Evolutionary conservation across 2,113 vertebrate genomes (phyloP).

Genomic region (Barnardius zonarius): DNA sequence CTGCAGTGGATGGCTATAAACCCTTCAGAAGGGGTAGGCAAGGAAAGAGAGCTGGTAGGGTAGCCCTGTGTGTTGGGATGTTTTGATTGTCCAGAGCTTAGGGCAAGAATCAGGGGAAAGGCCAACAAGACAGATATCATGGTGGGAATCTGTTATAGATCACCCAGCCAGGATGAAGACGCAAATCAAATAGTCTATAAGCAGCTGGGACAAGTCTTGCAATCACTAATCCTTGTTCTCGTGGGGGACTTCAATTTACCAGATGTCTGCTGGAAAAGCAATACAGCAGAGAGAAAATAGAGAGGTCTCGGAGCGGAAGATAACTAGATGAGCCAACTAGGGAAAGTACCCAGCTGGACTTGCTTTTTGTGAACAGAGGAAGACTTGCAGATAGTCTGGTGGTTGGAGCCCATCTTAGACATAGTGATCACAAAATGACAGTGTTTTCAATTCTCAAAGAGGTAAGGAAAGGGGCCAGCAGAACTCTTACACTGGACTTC

Average conservation of each 20-base stretch:
- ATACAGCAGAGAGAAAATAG: background rate
- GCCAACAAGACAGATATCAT: background rate
- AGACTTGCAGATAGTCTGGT: background rate
- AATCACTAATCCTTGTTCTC: background rate
- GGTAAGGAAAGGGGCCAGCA: background rate
- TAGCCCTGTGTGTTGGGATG: background rate
- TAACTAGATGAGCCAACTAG: background rate
- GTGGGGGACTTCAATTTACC: background rate
- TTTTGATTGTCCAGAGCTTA: background rate
- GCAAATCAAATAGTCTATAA: background rate
- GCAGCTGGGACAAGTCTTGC: background rate
- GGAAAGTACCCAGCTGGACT: background rate
- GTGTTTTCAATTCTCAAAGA: background rate
- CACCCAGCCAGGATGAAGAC: background rate
- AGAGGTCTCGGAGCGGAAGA: background rate
- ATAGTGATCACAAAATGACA: background rate
- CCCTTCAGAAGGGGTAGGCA: background rate
- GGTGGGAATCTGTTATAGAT: background rate
- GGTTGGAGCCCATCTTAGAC: background rate
- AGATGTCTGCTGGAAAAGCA: background rate
- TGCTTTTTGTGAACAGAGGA: background rate
- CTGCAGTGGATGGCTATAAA: background rate
- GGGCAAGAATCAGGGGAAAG: background rate
- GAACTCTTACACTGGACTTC: background rate
- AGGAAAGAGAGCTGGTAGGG: background rate